phyloP scores from a whole-genome alignment of 2,113 vertebrate genomes.

The Pithys albifrons region DNA sequence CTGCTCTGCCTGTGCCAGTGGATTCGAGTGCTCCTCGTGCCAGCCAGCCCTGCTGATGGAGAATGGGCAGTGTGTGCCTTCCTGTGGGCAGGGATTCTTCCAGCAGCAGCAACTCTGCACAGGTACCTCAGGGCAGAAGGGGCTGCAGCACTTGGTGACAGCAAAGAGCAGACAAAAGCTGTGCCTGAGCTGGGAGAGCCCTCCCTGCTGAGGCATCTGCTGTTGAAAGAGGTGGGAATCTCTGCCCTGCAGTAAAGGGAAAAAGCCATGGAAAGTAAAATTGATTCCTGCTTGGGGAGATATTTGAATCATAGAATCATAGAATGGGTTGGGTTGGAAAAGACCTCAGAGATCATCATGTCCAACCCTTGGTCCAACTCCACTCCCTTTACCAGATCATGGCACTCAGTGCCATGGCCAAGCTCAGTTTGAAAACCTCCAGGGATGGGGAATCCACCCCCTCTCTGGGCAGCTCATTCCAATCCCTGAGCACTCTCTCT shows the following conservation, averaged over 20 bases:
- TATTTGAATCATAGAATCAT: too few species aligned
- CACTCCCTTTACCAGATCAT: too few species aligned
- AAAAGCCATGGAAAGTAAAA: not conserved
- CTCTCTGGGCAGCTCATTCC: too few species aligned
- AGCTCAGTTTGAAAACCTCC: too few species aligned
- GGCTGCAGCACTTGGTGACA: not conserved
- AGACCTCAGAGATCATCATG: too few species aligned
- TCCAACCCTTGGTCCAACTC: too few species aligned
- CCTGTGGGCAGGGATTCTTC: constrained; percentile 75
- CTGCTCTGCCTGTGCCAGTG: constrained; percentile 75
- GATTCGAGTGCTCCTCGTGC: constrained; percentile 79
- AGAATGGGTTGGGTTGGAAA: too few species aligned
- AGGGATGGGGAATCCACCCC: too few species aligned
- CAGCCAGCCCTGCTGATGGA: constrained; percentile 68
- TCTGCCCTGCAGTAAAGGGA: not conserved
- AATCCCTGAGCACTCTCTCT: too few species aligned
- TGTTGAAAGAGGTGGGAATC: constrained; percentile 25
- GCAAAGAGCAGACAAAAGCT: not conserved
- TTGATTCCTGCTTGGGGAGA: not conserved
- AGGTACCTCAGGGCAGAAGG: constrained; percentile 59
- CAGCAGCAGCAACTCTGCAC: constrained; percentile 74
- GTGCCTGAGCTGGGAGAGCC: fast-evolving
- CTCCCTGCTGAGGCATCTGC: not conserved
- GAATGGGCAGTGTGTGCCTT: constrained; percentile 74
- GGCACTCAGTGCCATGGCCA: too few species aligned